Conservation (phyloP, 2,888 invertebrate genomes). For the Thymelicus acteon region DNA sequence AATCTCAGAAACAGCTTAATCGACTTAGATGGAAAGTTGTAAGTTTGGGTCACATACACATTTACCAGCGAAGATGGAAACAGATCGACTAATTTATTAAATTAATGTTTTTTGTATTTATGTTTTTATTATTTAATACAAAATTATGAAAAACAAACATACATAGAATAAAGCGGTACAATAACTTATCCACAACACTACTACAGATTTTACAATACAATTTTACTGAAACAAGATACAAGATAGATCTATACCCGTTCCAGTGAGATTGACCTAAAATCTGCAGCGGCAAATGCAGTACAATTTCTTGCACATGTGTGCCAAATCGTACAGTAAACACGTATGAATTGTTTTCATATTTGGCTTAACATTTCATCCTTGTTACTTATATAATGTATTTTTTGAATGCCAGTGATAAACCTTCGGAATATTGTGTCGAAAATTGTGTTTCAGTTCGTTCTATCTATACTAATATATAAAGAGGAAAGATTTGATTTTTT, state of each 20-base stretch:
- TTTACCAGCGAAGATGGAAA: too few relatives aligned
- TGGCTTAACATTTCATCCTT: conserved; percentile 12
- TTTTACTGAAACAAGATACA: background rate
- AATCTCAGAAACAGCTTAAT: too few relatives aligned
- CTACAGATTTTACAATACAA: background rate
- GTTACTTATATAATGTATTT: conserved; percentile 9
- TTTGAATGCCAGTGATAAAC: background rate
- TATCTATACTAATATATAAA: too few relatives aligned
- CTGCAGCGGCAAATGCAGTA: conserved; percentile 1
- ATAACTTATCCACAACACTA: background rate
- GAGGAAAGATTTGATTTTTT: too few relatives aligned
- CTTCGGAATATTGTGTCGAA: background rate
- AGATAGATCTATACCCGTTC: background rate
- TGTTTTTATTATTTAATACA: too few relatives aligned
- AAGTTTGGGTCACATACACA: too few relatives aligned
- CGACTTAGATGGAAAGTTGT: too few relatives aligned
- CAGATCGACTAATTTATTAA: too few relatives aligned
- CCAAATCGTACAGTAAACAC: conserved; percentile 25
- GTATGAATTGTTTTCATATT: conserved; percentile 25
- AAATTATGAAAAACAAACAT: too few relatives aligned
- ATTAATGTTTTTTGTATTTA: too few relatives aligned
- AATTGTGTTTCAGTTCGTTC: background rate
- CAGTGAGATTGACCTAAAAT: conserved; percentile 13
- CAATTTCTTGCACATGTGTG: conserved; percentile 17
- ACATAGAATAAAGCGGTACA: too few relatives aligned